Evolutionary conservation across 2,888 invertebrate genomes (phyloP).

Genomic region (Tenodera sinensis): DNA sequence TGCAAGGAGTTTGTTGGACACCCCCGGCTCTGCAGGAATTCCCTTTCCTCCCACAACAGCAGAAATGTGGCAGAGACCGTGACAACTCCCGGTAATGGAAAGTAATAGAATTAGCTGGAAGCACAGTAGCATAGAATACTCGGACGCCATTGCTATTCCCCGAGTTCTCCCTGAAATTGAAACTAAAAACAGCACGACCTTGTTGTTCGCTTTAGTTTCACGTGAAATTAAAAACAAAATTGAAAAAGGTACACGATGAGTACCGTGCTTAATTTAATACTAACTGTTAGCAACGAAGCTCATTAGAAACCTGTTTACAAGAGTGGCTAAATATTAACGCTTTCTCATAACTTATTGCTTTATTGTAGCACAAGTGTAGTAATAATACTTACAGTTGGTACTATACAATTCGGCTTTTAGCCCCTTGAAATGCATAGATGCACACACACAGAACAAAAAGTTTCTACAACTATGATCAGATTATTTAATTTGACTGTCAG

Average conservation of each 20-base stretch:
- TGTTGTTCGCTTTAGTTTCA: background rate
- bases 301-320: background rate
- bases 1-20: background rate
- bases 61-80: background rate
- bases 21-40: background rate
- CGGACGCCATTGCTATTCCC: slow-evolving; percentile 2
- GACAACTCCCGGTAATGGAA: slow-evolving; percentile 31
- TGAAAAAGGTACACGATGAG: background rate
- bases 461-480: too few species aligned
- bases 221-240: background rate
- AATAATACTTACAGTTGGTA: too few species aligned
- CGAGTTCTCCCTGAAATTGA: slow-evolving; percentile 24
- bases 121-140: background rate
- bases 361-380: background rate
- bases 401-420: too few species aligned
- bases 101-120: slow-evolving; percentile 34
- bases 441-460: too few species aligned
- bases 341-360: background rate
- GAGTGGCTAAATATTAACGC: background rate
- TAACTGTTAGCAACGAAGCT: background rate
- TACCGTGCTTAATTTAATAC: background rate
- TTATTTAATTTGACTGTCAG: too few species aligned
- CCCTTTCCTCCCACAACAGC: background rate
- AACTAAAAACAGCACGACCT: slow-evolving; percentile 17
- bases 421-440: too few species aligned